Base-by-base conservation (phyloP, 1,140 invertebrate species). In the Drosophila punjabiensis region DNA sequence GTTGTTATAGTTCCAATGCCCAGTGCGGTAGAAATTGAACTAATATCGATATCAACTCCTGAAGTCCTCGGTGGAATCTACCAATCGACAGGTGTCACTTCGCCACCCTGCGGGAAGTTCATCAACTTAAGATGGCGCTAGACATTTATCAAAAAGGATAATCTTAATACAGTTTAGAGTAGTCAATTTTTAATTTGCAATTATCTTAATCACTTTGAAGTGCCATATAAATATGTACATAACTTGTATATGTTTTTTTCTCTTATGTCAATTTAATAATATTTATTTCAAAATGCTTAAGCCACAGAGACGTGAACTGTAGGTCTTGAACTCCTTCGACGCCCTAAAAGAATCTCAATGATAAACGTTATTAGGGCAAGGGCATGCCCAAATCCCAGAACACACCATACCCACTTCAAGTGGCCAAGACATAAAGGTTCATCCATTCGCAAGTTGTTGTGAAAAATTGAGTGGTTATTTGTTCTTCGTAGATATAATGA, bases 401-500 rank as follows among this genome's bases (percentile, higher is more conserved):
- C 20, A 41, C 56, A 45, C 45, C 66, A 76, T 6, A 81, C 5
- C 48, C 39, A 70, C 18, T 18, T 35, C 0, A 81, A 20, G 37
- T 76, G 65, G 0, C 6, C 8, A 0, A 76, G 0, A 0, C 9
- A 50, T 10, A 81, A 24, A 8, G 78, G 11, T 4, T 2, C 11
- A 28, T 8, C 4, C 30, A 13, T 24, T 45, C 33, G 9, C 18
- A 37, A 16, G 5, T 10, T 1, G 2, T 4, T 35, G 4, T 20
- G 0, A 18, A 20, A 6, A n/a, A 32, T 9, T 9, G 4, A 9
- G 9, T 24, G 2, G 4, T 55, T 43, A 13, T 7, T 18, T 0
- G 0, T 1, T n/a, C 4, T 47, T 7, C 4, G 32, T 5, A 24
- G 4, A 4, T 13, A 14, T 2, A 4, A 13, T 2, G 50, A 1